phyloP scores from a whole-genome alignment of 2,888 invertebrate species.

The Odontocerum albicorne region DNA sequence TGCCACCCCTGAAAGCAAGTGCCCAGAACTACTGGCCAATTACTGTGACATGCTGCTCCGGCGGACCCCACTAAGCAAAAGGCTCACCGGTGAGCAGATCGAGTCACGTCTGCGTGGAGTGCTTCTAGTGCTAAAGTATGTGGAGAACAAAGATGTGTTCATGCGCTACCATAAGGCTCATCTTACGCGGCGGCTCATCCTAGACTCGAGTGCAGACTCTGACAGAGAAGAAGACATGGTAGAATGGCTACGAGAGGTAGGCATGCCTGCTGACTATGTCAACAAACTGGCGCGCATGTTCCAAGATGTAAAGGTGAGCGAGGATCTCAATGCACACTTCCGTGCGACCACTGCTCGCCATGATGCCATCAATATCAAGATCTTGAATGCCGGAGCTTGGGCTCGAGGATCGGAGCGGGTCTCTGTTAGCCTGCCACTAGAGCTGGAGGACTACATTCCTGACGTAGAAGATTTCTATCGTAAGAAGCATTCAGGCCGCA shows the following conservation, averaged over 20 bases:
- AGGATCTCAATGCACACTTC: slow-evolving; percentile 94
- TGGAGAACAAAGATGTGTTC: slow-evolving; percentile 99
- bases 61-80: slow-evolving; percentile 94
- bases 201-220: slow-evolving; percentile 97
- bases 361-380: slow-evolving; percentile 96
- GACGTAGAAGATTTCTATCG: slow-evolving; percentile 99
- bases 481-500: slow-evolving; percentile 95
- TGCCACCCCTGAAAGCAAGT: slow-evolving; percentile 91
- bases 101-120: slow-evolving; percentile 92
- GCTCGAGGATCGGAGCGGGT: slow-evolving; percentile 92
- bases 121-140: slow-evolving; percentile 95
- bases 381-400: slow-evolving; percentile 98
- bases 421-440: slow-evolving; percentile 93
- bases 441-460: slow-evolving; percentile 98
- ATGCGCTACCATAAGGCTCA: slow-evolving; percentile 99
- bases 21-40: slow-evolving; percentile 97
- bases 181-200: slow-evolving; percentile 88
- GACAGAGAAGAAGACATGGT: slow-evolving; percentile 99
- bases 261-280: slow-evolving; percentile 99
- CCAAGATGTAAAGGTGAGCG: slow-evolving; percentile 96
- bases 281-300: slow-evolving; percentile 98
- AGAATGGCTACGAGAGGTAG: slow-evolving; percentile 95
- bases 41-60: slow-evolving; percentile 99
- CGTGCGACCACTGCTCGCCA: slow-evolving; percentile 77
- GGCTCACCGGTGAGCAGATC: slow-evolving; percentile 95